Evolutionary conservation across 2,888 invertebrate genomes (phyloP), one percentile per base, ranked within the genome.

Genomic region (Dendrolimus houi): DNA sequence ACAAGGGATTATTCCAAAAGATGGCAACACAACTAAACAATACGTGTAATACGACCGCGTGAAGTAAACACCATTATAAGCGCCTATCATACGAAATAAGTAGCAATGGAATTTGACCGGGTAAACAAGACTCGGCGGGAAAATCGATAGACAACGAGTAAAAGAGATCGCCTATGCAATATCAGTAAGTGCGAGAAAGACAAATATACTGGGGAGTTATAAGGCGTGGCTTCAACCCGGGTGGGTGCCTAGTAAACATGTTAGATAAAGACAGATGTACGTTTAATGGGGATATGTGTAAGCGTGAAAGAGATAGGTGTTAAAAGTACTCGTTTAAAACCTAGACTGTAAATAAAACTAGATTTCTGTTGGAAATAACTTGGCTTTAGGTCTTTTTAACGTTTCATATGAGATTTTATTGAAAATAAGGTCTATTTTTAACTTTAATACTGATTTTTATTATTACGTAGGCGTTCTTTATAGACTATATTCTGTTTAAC

Each of bases 111-210:
- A 85, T 84, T 81, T 72, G 71, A 71, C 70, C 79, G 80, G 72
- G 84, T 86, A 87, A 87, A 87, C 86, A 87, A 77, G 47, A 77
- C 76, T 69, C 65, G 63, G 69, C 29, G 64, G 63, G 72, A 77
- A 79, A 85, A 85, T 85, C 85, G 83, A 85, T 85, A 85, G 9
- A 47, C 9, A 9, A 47, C 47, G 47, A 47, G 47, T 47, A 47
- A 47, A 12, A 47, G 47, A 47, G 47, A 47, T 9, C 9, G 12
- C 9, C 47, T 47, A 47, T 47, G 12, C 9, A 47, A 47, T 47
- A 29, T 47, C 47, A 10, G 9, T 47, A 47, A 47, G 47, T 10
- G 9, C 12, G 47, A 47, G 47, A 9, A 12, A 47, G 12, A 10
- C 9, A 47, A 12, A 47, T 10, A 2, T 47, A 47, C 9, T 12